These are phyloP conservation scores for Chaetodon auriga DNA, from an alignment of 2,113 vertebrate genomes.

Conservation along the genomic window DNA sequence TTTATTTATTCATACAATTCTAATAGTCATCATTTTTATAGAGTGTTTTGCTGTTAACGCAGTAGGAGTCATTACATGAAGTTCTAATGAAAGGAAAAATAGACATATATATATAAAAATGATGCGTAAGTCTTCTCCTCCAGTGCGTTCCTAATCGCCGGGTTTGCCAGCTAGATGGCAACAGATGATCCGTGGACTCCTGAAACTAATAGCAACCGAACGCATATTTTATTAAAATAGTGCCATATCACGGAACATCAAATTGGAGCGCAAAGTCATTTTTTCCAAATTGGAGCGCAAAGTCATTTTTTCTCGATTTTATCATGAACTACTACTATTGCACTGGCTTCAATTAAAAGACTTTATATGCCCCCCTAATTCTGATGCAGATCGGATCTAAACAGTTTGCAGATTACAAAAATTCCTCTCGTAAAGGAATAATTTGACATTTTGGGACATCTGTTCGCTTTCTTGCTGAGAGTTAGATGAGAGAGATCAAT, in stretches of 20 bases:
- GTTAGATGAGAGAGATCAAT: too few species aligned
- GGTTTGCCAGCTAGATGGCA: too few species aligned
- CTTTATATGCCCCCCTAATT: neutral
- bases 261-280: too few species aligned
- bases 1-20: conserved; percentile 2
- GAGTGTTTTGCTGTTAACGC: neutral
- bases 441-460: too few species aligned
- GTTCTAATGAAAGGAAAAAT: conserved; percentile 6
- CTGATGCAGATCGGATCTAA: neutral
- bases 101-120: neutral
- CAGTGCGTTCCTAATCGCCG: too few species aligned
- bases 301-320: neutral
- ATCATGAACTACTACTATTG: neutral
- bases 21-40: conserved; percentile 1
- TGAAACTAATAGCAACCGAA: neutral
- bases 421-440: too few species aligned
- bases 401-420: neutral
- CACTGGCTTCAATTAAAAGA: too few species aligned
- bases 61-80: neutral
- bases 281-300: too few species aligned
- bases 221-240: too few species aligned
- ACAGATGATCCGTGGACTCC: neutral
- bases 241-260: too few species aligned
- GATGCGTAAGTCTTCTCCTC: neutral
- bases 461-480: neutral